Percentiles rank a stretch among this genome's conserved stretches.
Evolutionary conservation across 1,140 invertebrate species (phyloP).

Genomic region (Drosophila pseudoobscura): DNA sequence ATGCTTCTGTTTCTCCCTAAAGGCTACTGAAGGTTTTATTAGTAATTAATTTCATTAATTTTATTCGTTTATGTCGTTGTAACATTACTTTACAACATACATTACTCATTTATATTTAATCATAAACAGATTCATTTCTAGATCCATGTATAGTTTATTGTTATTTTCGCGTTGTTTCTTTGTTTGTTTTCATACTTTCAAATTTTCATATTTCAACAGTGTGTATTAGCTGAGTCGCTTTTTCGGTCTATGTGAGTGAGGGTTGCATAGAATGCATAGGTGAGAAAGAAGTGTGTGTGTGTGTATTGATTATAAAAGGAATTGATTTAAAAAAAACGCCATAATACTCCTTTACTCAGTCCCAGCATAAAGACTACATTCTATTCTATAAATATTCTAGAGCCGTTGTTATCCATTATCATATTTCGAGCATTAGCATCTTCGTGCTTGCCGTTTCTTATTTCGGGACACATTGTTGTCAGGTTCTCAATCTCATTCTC

Average conservation of each 20-base stretch:
- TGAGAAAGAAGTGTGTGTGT: background rate
- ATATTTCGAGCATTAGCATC: conserved; percentile 58
- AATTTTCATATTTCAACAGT: no score
- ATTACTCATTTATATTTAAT: conserved; percentile 27
- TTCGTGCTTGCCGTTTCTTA: conserved; percentile 39
- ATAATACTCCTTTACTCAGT: conserved; percentile 84
- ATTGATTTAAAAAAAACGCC: conserved; percentile 78
- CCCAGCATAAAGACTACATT: conserved; percentile 83
- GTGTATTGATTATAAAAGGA: conserved; percentile 27
- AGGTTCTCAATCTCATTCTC: conserved; percentile 13
- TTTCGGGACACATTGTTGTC: conserved; percentile 32
- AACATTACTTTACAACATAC: conserved; percentile 42
- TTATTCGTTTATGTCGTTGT: conserved; percentile 30
- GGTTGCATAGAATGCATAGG: conserved; percentile 11
- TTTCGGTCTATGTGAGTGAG: no score
- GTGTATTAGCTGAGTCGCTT: no score
- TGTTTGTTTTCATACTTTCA: background rate
- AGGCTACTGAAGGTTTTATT: conserved; percentile 30
- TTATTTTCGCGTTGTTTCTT: conserved; percentile 7
- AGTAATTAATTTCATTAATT: conserved; percentile 28
- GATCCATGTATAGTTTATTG: conserved; percentile 15
- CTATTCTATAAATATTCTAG: conserved; percentile 84
- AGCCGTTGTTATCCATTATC: conserved; percentile 37
- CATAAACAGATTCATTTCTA: conserved; percentile 15
- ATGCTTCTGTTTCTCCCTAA: conserved; percentile 20